Evolutionary conservation across 2,888 invertebrate species (phyloP), one percentile per base, ranked within the genome.

Genomic region (Nemotelus nigrinus): DNA sequence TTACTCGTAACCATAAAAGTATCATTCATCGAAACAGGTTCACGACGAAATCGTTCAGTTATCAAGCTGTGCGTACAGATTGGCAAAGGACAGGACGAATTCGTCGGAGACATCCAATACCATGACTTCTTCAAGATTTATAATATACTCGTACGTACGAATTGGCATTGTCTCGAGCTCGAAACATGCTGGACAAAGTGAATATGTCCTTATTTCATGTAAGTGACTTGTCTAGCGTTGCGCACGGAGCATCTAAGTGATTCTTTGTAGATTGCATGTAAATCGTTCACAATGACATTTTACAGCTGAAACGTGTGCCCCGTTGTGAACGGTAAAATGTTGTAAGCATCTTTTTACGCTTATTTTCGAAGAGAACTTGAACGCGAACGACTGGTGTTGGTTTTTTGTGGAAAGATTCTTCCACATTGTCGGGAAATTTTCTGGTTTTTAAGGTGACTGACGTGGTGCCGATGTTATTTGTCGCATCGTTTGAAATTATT

Each of bases 1-100:
- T 79, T 78, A 71, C 72, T 72, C 65, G 55, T 50, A 79, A 78
- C 79, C 79, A 79, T 79, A 79, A 79, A 79, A 72, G 78, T 63
- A 79, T 79, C 71, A 79, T 79, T 79, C 75, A 76, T 55, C 41
- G 53, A 25, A 75, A 75, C 77, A 79, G 77, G 77, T 76, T 79
- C 60, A 76, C 53, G 41, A 47, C 10, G 44, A 63, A 57, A 58
- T 74, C 60, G 39, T 63, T 74, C 39, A 74, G 55, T 63, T 64
- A 75, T 79, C 79, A 68, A 75, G 79, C 79, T 79, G 79, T n/a
- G 79, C 8, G 65, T 65, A 72, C 53, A 77, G 48, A 77, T 77
- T 58, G 67, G 48, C 50, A 57, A 76, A 63, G 74, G 72, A 48
- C 57, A 63, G 65, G 63, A 71, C 25, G 65, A 79, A 55, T 48